phyloP scores from a whole-genome alignment of 2,888 invertebrate genomes.

The Clitarchus hookeri region DNA sequence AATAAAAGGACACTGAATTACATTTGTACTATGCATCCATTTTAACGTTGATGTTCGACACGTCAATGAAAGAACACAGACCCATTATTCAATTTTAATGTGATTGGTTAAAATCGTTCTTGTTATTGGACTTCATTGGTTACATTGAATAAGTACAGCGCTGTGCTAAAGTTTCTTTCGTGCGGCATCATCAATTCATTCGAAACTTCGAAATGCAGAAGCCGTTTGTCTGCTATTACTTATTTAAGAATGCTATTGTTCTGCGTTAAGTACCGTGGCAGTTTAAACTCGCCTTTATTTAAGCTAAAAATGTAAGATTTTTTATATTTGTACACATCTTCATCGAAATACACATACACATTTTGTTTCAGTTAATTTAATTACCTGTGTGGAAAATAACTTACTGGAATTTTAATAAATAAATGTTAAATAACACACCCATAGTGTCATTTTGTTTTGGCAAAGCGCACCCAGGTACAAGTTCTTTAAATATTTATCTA shows the following conservation, averaged over 20 bases:
- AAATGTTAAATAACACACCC: too few species aligned
- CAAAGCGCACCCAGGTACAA: too few species aligned
- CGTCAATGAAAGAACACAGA: slow-evolving; percentile 20
- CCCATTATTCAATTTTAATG: slow-evolving; percentile 35
- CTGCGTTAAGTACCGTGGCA: not conserved
- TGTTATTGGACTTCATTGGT: slow-evolving; percentile 34
- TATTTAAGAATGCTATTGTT: not conserved
- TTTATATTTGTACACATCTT: too few species aligned
- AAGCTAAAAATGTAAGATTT: too few species aligned
- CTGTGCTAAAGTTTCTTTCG: slow-evolving; percentile 16
- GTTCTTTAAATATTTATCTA: too few species aligned
- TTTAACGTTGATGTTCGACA: slow-evolving; percentile 16
- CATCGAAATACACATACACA: too few species aligned
- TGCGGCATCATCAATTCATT: not conserved
- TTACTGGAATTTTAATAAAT: too few species aligned
- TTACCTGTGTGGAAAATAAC: too few species aligned
- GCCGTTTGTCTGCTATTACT: not conserved
- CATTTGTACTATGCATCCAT: not conserved
- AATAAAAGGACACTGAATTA: not conserved
- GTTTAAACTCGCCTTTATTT: too few species aligned
- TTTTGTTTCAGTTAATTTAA: too few species aligned
- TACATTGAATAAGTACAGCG: slow-evolving; percentile 25
- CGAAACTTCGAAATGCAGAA: not conserved
- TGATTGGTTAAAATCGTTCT: slow-evolving; percentile 35
- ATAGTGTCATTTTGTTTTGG: too few species aligned